Conservation (phyloP, 2,797 vertebrate genomes). For the Lateolabrax maculatus region DNA sequence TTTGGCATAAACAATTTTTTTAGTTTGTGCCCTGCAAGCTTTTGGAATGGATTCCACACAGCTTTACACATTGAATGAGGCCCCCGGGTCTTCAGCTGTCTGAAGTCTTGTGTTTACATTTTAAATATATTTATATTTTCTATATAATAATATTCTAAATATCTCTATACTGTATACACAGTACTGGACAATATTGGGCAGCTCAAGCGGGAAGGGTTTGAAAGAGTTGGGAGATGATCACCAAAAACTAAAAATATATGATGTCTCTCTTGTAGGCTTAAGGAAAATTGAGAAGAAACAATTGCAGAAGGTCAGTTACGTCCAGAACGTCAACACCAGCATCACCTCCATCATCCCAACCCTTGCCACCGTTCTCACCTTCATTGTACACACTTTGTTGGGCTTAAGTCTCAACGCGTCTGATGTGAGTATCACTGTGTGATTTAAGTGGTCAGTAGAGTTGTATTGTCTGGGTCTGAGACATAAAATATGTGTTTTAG, state of each 20-base stretch:
- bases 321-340: conserved; percentile 85
- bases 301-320: conserved; percentile 79
- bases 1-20: too few relatives aligned
- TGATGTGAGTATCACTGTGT: conserved; percentile 56
- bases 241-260: background rate
- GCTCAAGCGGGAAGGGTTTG: background rate
- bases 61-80: too few relatives aligned
- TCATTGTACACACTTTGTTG: conserved; percentile 85
- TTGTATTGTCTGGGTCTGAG: too few relatives aligned
- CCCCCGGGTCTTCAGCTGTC: too few relatives aligned
- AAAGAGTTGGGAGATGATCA: background rate
- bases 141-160: background rate
- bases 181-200: too few relatives aligned
- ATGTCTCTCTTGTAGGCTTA: conserved; percentile 72
- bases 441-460: background rate
- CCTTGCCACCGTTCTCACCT: conserved; percentile 84
- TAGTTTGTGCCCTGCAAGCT: too few relatives aligned
- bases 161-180: background rate
- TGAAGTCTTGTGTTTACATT: too few relatives aligned
- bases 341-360: conserved; percentile 79
- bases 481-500: background rate
- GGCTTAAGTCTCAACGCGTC: conserved; percentile 73
- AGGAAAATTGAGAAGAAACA: conserved; percentile 82
- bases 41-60: too few relatives aligned
- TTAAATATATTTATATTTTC: too few relatives aligned